phyloP scores from a whole-genome alignment of 1,140 invertebrate species.

The Ceratosolen solmsi region DNA sequence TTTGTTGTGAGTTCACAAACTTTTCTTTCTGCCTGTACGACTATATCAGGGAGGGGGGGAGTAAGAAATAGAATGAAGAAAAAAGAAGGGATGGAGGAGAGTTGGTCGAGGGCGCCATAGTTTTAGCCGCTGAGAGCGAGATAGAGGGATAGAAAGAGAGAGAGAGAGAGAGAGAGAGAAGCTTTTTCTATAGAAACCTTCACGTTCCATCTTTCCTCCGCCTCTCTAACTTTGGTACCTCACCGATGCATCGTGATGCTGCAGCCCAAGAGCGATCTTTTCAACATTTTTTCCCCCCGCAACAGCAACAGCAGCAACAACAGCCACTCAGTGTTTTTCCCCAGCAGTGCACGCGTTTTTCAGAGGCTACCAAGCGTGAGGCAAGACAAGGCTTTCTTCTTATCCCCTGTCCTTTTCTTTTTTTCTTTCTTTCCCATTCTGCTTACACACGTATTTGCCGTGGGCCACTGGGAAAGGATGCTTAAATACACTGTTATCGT shows the following conservation, averaged over 20 bases:
- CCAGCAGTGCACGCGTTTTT: neutral
- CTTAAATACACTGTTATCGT: neutral
- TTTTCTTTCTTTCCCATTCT: neutral
- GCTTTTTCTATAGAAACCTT: neutral
- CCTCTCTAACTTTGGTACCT: conserved; percentile 3
- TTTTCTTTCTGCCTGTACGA: neutral
- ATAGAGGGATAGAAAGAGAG: conserved; percentile 31
- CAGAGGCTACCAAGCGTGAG: conserved; percentile 17
- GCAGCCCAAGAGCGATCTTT: neutral
- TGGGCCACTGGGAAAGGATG: neutral
- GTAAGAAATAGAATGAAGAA: neutral
- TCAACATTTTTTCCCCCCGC: conserved; percentile 23
- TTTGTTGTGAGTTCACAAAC: neutral
- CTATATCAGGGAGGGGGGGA: neutral
- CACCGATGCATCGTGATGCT: conserved; percentile 4
- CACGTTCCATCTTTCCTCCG: neutral
- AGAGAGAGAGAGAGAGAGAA: conserved; percentile 4
- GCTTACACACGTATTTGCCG: neutral
- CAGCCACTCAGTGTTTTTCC: neutral
- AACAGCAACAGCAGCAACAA: too few species aligned
- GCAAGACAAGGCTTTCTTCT: neutral
- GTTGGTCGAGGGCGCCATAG: neutral
- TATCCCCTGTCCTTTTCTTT: neutral
- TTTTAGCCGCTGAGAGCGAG: conserved; percentile 10
- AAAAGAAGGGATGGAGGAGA: neutral